phyloP scores from a whole-genome alignment of 64 coral and sea anemone species.

The Actinia equina region DNA sequence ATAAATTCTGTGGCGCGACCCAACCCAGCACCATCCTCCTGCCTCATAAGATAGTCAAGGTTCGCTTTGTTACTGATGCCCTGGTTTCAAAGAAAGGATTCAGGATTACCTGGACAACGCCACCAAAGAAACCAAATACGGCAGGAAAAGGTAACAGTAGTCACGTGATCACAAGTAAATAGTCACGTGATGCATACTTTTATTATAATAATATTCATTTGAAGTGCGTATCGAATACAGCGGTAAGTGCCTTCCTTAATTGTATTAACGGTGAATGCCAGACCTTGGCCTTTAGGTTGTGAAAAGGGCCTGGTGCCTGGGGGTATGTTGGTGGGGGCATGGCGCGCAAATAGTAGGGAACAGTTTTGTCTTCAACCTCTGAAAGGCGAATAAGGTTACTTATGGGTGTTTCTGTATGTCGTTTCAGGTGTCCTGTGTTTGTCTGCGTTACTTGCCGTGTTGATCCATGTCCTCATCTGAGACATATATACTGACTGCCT shows the following conservation, averaged over 20 bases:
- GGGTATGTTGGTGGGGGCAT: no score
- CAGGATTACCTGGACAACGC: not conserved
- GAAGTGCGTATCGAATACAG: no score
- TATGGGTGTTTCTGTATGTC: no score
- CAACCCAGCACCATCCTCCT: not conserved
- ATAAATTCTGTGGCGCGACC: not conserved
- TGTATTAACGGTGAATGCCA: no score
- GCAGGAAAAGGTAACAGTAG: not conserved
- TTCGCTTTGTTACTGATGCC: not conserved
- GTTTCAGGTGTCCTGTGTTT: not conserved
- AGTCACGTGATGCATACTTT: no score
- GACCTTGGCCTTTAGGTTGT: no score
- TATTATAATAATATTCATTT: no score
- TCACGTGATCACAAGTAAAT: not conserved
- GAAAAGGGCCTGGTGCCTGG: no score
- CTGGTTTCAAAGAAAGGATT: conserved; percentile 10
- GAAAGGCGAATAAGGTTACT: no score
- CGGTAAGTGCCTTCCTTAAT: no score
- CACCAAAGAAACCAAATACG: not conserved
- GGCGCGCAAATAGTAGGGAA: no score
- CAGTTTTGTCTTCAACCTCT: no score
- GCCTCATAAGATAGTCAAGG: not conserved
- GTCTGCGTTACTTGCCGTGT: not conserved
- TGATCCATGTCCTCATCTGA: not conserved
- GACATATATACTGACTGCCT: not conserved